phyloP scores from a whole-genome alignment of 2,113 vertebrate genomes.

The Synodontis membranacea region DNA sequence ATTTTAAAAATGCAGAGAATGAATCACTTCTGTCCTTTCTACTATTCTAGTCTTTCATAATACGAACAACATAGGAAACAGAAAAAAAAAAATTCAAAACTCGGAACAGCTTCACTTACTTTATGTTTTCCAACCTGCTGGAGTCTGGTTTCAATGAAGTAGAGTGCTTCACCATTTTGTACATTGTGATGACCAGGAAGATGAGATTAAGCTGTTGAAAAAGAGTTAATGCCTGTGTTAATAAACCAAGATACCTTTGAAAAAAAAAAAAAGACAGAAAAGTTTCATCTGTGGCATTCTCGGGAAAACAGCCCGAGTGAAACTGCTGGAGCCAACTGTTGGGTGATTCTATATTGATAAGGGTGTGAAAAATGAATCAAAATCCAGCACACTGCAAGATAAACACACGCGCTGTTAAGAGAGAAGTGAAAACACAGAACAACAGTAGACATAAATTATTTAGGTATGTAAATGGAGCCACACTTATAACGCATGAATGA shows the following conservation, averaged over 20 bases:
- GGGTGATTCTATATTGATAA: conserved; percentile 80
- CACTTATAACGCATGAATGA: neutral
- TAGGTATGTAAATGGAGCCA: neutral
- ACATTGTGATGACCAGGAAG: conserved; percentile 99
- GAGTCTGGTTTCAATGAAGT: conserved; percentile 99
- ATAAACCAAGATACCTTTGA: conserved; percentile 63
- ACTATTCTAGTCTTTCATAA: neutral
- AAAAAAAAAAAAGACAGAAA: conserved; percentile 48
- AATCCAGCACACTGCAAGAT: conserved; percentile 68
- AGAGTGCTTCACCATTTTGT: conserved; percentile 99
- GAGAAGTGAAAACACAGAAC: conserved; percentile 43
- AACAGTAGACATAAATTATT: neutral
- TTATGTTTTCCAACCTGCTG: conserved; percentile 99
- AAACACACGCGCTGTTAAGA: conserved; percentile 60
- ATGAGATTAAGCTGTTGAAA: conserved; percentile 97
- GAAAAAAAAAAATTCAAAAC: conserved; percentile 47
- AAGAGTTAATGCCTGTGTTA: conserved; percentile 74
- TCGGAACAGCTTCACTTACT: conserved; percentile 83
- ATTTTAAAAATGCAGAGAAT: neutral
- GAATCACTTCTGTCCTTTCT: neutral
- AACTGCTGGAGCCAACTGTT: conserved; percentile 68
- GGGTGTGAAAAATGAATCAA: conserved; percentile 75
- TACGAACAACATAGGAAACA: neutral
- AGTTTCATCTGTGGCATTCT: conserved; percentile 71
- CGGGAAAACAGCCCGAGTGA: conserved; percentile 60